These are phyloP conservation scores for Acheta domesticus DNA, from an alignment of 2,888 invertebrate species.

Conservation along the genomic window DNA sequence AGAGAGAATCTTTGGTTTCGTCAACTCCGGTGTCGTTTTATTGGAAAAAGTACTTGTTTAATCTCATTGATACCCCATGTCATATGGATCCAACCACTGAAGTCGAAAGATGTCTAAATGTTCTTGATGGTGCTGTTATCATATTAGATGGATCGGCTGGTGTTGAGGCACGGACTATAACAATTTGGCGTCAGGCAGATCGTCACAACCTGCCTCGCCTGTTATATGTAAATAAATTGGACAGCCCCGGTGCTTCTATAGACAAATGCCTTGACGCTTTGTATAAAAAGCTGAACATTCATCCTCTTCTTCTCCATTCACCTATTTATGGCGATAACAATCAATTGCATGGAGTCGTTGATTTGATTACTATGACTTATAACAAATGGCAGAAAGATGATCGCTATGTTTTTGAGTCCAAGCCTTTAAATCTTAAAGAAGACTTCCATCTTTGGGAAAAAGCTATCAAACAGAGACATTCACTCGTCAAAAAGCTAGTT, in stretches of 20 bases:
- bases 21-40: constrained; percentile 90
- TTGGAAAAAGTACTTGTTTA: constrained; percentile 79
- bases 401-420: constrained; percentile 52
- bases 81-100: constrained; percentile 98
- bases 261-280: constrained; percentile 67
- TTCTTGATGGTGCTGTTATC: constrained; percentile 89
- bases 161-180: constrained; percentile 95
- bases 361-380: constrained; percentile 70
- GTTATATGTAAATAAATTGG: constrained; percentile 96
- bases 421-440: constrained; percentile 53
- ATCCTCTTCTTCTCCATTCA: constrained; percentile 67
- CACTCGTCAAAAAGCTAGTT: constrained; percentile 74
- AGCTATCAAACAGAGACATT: constrained; percentile 57
- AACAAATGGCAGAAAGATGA: constrained; percentile 66
- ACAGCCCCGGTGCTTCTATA: constrained; percentile 72
- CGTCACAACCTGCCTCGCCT: constrained; percentile 80
- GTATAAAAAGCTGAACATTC: constrained; percentile 64
- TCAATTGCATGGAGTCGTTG: constrained; percentile 67
- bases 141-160: constrained; percentile 93
- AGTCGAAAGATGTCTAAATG: constrained; percentile 90
- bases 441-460: constrained; percentile 56
- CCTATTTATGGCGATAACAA: constrained; percentile 59
- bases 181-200: constrained; percentile 94
- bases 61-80: constrained; percentile 96
- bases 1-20: constrained; percentile 65